Evolutionary conservation across 2,113 vertebrate genomes (phyloP).

Genomic region (Bolborhynchus lineola): DNA sequence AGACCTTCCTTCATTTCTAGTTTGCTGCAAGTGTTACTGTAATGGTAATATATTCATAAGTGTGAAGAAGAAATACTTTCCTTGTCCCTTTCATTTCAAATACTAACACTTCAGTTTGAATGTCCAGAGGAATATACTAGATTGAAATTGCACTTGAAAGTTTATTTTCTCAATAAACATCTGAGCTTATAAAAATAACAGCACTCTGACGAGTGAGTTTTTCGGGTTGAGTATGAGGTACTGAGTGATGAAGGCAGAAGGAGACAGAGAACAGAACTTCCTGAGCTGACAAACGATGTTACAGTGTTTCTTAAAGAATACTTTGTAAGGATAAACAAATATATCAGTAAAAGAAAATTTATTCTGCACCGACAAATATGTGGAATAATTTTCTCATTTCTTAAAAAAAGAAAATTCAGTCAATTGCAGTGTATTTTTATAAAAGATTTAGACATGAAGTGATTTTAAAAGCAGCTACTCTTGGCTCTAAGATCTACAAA

Average conservation of each 20-base stretch:
- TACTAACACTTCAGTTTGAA: constrained; percentile 20
- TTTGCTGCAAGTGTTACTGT: neutral
- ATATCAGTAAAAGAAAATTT: neutral
- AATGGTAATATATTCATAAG: constrained; percentile 18
- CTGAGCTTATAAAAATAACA: neutral
- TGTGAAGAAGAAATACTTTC: constrained; percentile 13
- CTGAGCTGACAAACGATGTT: neutral
- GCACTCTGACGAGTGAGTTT: neutral
- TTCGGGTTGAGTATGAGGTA: neutral
- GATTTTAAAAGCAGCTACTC: neutral
- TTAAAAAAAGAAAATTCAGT: neutral
- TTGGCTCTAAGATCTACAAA: neutral
- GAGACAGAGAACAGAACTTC: neutral
- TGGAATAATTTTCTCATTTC: neutral
- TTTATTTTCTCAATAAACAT: constrained; percentile 66
- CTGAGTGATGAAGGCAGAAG: neutral
- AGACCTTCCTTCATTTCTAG: neutral
- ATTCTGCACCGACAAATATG: neutral
- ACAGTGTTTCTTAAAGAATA: neutral
- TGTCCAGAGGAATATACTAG: neutral
- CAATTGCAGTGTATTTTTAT: neutral
- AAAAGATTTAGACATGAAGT: neutral
- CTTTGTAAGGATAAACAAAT: neutral
- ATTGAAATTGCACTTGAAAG: constrained; percentile 30
- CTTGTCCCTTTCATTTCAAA: constrained; percentile 35